Conservation (phyloP, 2,797 vertebrate species). For the Acipenser oxyrinchus region DNA sequence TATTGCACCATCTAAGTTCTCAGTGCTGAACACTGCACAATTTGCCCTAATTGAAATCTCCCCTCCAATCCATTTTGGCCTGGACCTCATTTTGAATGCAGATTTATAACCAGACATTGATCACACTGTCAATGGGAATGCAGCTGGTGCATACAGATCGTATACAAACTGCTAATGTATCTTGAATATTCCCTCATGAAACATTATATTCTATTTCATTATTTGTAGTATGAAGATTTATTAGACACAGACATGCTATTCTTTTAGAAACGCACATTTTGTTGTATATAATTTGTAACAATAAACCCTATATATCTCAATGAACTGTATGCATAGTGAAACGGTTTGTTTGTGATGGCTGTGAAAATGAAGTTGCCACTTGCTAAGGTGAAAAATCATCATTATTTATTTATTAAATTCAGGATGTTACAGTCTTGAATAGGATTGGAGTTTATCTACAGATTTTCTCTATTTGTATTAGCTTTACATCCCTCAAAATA, state of each 20-base stretch:
- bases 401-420: too few species aligned
- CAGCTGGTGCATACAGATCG: conserved; percentile 52
- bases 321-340: too few species aligned
- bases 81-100: conserved; percentile 62
- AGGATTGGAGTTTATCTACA: too few species aligned
- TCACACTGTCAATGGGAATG: conserved; percentile 49
- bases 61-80: conserved; percentile 35
- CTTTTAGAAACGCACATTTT: not conserved
- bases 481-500: too few species aligned
- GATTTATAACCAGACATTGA: conserved; percentile 68
- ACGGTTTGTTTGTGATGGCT: too few species aligned
- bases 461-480: too few species aligned
- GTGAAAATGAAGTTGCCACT: too few species aligned
- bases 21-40: conserved; percentile 55
- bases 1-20: conserved; percentile 69
- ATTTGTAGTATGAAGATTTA: not conserved
- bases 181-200: not conserved
- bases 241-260: not conserved
- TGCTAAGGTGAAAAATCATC: too few species aligned
- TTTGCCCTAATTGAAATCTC: conserved; percentile 65
- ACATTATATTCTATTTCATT: not conserved
- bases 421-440: too few species aligned
- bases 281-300: too few species aligned
- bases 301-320: too few species aligned
- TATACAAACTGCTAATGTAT: conserved; percentile 26